A percentile compares a stretch with the other conserved stretches of the same genome.
Evolutionary conservation across 1,140 invertebrate genomes (phyloP).

Genomic region (Drosophila pseudoobscura): DNA sequence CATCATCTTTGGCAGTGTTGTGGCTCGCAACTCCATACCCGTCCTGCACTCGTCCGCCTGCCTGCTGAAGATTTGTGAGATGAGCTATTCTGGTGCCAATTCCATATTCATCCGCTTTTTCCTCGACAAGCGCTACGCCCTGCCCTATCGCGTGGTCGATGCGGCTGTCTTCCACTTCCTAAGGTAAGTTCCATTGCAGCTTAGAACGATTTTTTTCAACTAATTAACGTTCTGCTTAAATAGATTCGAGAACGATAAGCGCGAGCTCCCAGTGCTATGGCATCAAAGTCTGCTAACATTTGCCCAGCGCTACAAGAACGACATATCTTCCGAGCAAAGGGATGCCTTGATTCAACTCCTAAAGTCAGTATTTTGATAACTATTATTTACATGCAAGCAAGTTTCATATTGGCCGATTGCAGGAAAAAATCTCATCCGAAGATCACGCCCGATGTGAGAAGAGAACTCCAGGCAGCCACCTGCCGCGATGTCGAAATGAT

Average conservation of each 20-base stretch:
- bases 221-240: constrained; percentile 85
- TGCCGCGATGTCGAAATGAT: constrained; percentile 90
- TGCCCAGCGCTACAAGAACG: constrained; percentile 97
- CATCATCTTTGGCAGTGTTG: constrained; percentile 95
- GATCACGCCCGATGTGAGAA: constrained; percentile 93
- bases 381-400: background rate
- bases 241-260: constrained; percentile 93
- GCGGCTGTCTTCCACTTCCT: constrained; percentile 98
- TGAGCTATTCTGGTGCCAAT: constrained; percentile 98
- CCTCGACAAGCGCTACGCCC: constrained; percentile 98
- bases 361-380: constrained; percentile 74
- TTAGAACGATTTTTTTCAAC: too few species aligned
- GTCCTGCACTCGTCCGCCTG: constrained; percentile 98
- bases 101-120: constrained; percentile 97
- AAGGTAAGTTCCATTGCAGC: constrained; percentile 79
- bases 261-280: constrained; percentile 97
- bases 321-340: constrained; percentile 96
- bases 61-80: constrained; percentile 97
- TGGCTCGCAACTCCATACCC: constrained; percentile 96
- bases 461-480: constrained; percentile 92
- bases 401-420: constrained; percentile 18
- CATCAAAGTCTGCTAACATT: constrained; percentile 97
- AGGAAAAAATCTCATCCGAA: constrained; percentile 90
- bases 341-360: constrained; percentile 92
- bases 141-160: constrained; percentile 98